These are phyloP conservation scores for Rhinichthys klamathensis DNA, from an alignment of 2,113 vertebrate species.

Conservation along the genomic window DNA sequence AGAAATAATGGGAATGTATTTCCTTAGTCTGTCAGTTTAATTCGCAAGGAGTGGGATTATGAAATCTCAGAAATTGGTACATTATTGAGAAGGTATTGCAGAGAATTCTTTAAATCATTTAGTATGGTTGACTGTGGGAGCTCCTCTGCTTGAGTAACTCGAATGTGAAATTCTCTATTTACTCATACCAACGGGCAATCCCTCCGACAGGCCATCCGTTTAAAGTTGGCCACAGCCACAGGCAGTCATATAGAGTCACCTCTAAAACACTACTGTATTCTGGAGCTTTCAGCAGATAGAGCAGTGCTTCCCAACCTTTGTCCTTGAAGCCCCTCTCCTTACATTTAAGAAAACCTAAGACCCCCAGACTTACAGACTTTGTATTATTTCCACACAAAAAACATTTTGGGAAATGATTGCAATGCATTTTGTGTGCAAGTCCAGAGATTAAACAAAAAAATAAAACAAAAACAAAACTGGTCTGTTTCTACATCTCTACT, in stretches of 20 bases:
- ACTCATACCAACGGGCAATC: not conserved
- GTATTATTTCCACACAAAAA: too few relatives aligned
- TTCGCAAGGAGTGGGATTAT: slow-evolving; percentile 57
- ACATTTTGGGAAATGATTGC: too few relatives aligned
- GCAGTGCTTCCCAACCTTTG: too few relatives aligned
- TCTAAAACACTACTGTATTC: not conserved
- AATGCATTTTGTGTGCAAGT: too few relatives aligned
- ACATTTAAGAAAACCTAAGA: too few relatives aligned
- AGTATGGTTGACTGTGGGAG: slow-evolving; percentile 2
- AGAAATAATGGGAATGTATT: slow-evolving; percentile 59
- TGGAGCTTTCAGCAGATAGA: not conserved
- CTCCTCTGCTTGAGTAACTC: slow-evolving; percentile 3
- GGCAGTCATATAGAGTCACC: slow-evolving; percentile 1
- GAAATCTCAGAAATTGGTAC: slow-evolving; percentile 61
- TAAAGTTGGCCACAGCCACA: not conserved
- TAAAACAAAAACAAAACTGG: too few relatives aligned
- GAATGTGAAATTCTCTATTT: slow-evolving; percentile 33
- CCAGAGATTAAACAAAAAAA: too few relatives aligned
- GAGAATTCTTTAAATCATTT: slow-evolving; percentile 46
- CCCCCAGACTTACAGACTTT: too few relatives aligned
- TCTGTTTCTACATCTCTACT: too few relatives aligned
- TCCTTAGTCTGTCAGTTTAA: slow-evolving; percentile 61
- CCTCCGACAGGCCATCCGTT: not conserved
- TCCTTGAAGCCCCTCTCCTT: too few relatives aligned
- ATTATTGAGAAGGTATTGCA: slow-evolving; percentile 56